Base-by-base conservation (phyloP, 1,140 invertebrate species). In the Caenorhabditis remanei region DNA sequence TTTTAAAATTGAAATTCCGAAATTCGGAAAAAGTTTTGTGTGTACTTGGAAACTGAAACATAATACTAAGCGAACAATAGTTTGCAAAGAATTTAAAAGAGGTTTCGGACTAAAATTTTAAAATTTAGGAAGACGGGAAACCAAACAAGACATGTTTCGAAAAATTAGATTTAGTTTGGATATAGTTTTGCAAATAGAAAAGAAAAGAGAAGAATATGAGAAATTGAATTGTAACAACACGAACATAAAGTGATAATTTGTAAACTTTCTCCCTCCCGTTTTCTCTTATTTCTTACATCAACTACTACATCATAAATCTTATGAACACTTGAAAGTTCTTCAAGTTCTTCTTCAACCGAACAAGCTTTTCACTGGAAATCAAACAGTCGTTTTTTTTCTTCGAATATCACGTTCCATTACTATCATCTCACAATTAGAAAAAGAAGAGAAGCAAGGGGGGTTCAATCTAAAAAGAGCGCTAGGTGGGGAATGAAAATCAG, bases 211-310 rank as follows among this genome's bases (percentile, higher is more conserved):
- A 46, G 19, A 75, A 46, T 75, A 75, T 75, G 41, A 75, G 67
- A 75, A 75, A 75, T n/a, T 46, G 41, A 75, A 75, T 48, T 75
- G 67, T 75, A 75, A 75, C 67, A 48, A 48, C 67, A 75, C 19
- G 9, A 46, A 46, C 67, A 75, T 46, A n/a, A 46, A 46, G n/a
- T 75, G 61, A 65, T 65, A 46, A 43, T 75, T 75, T 75, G 67
- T 48, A 75, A 75, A 48, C 43, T 43, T 75, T 48, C 19, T 41
- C 43, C 50, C 50, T 83, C 79, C 55, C 50, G 4, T 8, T 83
- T 19, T 55, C 48, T 83, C 50, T 55, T n/a, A 6, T 83, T 11
- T 58, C 19, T 55, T 50, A 48, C 48, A 83, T 58, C 50, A 40
- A 48, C 43, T 79, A 79, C 71, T 19, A 43, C 43, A 71, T 71